These are phyloP conservation scores for Thryonomys swinderianus DNA, from an alignment of 2,113 vertebrate genomes.

Conservation along the genomic window DNA sequence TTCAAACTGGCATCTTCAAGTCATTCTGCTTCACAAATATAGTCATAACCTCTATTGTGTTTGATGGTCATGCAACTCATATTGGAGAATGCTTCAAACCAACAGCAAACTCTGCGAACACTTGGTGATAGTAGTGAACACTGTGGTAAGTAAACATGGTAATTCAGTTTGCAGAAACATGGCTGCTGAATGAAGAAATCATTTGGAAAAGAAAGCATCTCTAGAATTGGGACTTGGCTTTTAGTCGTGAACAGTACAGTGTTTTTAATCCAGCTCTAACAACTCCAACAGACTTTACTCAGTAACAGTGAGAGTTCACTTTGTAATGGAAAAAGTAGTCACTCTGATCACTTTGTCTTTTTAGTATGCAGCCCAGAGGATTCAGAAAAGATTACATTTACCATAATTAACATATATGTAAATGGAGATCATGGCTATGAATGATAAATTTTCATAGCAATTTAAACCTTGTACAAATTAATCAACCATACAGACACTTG, in stretches of 20 bases:
- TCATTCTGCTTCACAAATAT: slow-evolving; percentile 77
- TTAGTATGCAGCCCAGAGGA: slow-evolving; percentile 93
- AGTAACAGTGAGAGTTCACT: slow-evolving; percentile 85
- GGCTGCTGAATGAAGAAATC: slow-evolving; percentile 81
- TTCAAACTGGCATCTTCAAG: slow-evolving; percentile 79
- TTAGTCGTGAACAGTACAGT: slow-evolving; percentile 84
- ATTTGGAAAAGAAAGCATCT: slow-evolving; percentile 83
- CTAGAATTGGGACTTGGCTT: slow-evolving; percentile 84
- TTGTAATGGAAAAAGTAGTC: slow-evolving; percentile 87
- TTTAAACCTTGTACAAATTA: slow-evolving; percentile 95
- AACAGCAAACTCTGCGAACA: slow-evolving; percentile 69
- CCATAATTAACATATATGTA: slow-evolving; percentile 94
- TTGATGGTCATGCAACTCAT: slow-evolving; percentile 79
- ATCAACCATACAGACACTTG: slow-evolving; percentile 93
- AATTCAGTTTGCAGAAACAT: slow-evolving; percentile 77
- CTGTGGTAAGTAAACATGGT: slow-evolving; percentile 62
- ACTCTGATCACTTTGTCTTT: slow-evolving; percentile 89
- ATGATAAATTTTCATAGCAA: slow-evolving; percentile 95
- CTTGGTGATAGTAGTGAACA: slow-evolving; percentile 75
- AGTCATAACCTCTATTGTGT: slow-evolving; percentile 71
- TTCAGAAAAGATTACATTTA: slow-evolving; percentile 93
- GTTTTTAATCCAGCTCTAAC: slow-evolving; percentile 83
- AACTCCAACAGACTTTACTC: slow-evolving; percentile 82
- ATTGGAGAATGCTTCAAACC: slow-evolving; percentile 71
- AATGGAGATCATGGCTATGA: slow-evolving; percentile 94